Evolutionary conservation across 2,888 invertebrate genomes (phyloP), one percentile per base, ranked within the genome.

Genomic region (Platycheirus rosarum): DNA sequence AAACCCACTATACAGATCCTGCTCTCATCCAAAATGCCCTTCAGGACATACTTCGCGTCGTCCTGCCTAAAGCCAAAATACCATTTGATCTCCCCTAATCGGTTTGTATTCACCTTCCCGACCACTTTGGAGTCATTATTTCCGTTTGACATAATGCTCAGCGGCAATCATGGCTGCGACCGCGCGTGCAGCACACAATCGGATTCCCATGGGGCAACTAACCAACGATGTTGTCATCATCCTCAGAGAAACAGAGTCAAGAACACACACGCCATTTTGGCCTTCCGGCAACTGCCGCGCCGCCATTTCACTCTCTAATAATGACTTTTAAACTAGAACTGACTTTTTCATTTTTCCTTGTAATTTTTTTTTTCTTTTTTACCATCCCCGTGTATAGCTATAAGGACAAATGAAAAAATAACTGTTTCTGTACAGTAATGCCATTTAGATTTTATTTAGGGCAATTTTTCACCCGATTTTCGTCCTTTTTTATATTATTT

Each of bases 51-150:
- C 1, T 2, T 11, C n/a, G n/a, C n/a, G 13, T 55, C 2, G 13
- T 23, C 1, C 13, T 14, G 42, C 18, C 13, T 60, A 16, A 13
- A 32, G n/a, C 46, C 23, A 23, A 20, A 60, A 26, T 37, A 60
- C 37, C 75, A 53, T 76, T 76, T 76, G 42, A 63, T 57, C 42
- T 60, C 42, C 16, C 42, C 20, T 71, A 70, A 71, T 71, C 63
- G 70, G 26, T 55, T 44, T 71, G 13, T 26, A 48, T 65, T 26
- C 42, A 75, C 79, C 68, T 69, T 69, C 63, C 55, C 71, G 13
- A 65, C 35, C 65, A 57, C 65, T 77, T 65, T 65, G 18, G 48
- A 44, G 68, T 65, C 69, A 60, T 80, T 80, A 69, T 62, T 74
- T 78, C 74, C 74, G 73, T 62, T 46, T 44, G 68, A 79, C 65